These are phyloP conservation scores for Conopomorpha cramerella DNA, from an alignment of 1,140 invertebrate species.

Conservation along the genomic window DNA sequence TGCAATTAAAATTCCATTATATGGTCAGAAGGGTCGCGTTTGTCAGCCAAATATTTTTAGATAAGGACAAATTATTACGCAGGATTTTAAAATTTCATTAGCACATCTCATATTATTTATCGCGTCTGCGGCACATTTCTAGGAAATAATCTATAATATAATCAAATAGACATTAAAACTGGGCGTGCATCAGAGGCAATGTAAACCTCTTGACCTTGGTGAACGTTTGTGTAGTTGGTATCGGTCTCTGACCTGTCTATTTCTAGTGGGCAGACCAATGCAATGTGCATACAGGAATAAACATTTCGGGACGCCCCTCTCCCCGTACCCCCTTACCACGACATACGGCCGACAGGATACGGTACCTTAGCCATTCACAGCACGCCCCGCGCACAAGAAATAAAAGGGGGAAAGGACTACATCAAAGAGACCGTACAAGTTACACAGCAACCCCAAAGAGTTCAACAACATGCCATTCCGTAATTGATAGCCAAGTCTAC, in stretches of 20 bases:
- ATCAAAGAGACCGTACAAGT: background rate
- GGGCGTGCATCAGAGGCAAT: too few relatives aligned
- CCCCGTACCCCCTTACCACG: slow-evolving; percentile 13
- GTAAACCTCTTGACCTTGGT: slow-evolving; percentile 59
- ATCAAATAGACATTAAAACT: too few relatives aligned
- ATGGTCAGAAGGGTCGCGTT: slow-evolving; percentile 34
- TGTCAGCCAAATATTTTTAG: slow-evolving; percentile 18
- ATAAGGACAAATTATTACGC: too few relatives aligned
- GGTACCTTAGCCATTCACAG: slow-evolving; percentile 21
- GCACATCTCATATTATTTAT: too few relatives aligned
- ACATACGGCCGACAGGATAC: slow-evolving; percentile 14
- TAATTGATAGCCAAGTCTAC: too few relatives aligned
- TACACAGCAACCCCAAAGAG: too few relatives aligned
- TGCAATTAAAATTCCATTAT: slow-evolving; percentile 55
- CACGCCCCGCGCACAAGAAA: slow-evolving; percentile 20
- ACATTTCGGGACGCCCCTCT: slow-evolving; percentile 31
- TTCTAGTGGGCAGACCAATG: slow-evolving; percentile 54
- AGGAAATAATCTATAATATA: too few relatives aligned
- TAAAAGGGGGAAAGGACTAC: slow-evolving; percentile 15
- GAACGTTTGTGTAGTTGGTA: slow-evolving; percentile 45
- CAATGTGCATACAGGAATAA: slow-evolving; percentile 60
- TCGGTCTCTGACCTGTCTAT: slow-evolving; percentile 60
- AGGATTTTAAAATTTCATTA: too few relatives aligned
- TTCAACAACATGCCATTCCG: too few relatives aligned
- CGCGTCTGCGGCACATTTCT: too few relatives aligned